Evolutionary conservation across 2,888 invertebrate genomes (phyloP), one percentile per base, ranked within the genome.

Genomic region (Acronicta leporina): DNA sequence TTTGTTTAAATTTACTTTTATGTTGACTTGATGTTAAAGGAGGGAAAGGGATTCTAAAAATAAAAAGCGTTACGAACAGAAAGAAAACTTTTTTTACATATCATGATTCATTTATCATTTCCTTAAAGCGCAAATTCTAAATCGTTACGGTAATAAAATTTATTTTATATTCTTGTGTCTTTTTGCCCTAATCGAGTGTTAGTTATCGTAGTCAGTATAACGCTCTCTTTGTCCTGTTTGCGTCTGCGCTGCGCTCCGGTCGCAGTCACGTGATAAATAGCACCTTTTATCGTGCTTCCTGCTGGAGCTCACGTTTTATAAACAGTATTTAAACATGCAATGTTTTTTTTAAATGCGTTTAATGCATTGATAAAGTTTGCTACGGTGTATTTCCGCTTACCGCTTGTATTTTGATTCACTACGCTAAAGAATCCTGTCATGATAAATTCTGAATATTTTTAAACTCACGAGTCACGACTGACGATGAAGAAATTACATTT

Each of bases 251-350:
- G 27, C n/a, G 35, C 35, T 35, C 35, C 6, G 51, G 11, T 40
- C 25, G 5, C 8, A 10, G 48, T 60, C 60, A 65, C 61, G 68
- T 60, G 68, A 70, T 45, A 30, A 46, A 46, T 41, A 43, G 41
- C 33, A 47, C 46, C 35, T 50, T 65, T 70, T 68, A 68, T 68
- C 68, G 49, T 40, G 8, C 40, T 55, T 60, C 55, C 60, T 60
- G 51, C 27, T 27, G 20, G 43, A 41, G 55, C 55, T 55, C 66
- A 70, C 56, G 56, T 70, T 61, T 51, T 35, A 25, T 15, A 42
- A 25, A 43, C 54, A 49, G 10, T 16, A 5, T 45, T 35, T 30
- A 45, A 43, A 35, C 30, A 62, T 14, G n/a, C 15, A 20, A 11
- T 27, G 10, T 11, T 50, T 66, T 67, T 66, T 54, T 35, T 44